A percentile compares a stretch with the other conserved stretches of the same genome.
phyloP scores from a whole-genome alignment of 2,113 vertebrate species.

The Pseudonaja textilis region DNA sequence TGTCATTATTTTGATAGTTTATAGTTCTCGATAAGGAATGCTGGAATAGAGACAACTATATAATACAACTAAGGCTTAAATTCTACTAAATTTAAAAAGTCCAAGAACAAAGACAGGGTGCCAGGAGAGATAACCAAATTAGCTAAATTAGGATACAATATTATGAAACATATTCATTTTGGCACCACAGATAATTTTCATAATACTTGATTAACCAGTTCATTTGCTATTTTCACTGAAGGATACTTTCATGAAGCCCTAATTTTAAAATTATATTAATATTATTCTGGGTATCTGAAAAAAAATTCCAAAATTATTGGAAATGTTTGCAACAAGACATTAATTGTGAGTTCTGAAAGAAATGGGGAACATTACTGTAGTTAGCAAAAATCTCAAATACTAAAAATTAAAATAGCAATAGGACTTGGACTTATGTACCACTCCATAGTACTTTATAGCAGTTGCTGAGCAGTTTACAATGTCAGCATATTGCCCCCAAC shows the following conservation, averaged over 20 bases:
- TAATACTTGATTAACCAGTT: constrained; percentile 18
- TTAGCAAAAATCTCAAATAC: not conserved
- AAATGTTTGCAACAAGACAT: constrained; percentile 18
- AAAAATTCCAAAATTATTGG: constrained; percentile 36
- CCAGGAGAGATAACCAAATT: constrained; percentile 26
- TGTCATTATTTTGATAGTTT: constrained; percentile 72
- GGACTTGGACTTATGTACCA: not conserved
- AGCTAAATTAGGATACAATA: constrained; percentile 23
- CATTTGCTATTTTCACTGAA: constrained; percentile 37
- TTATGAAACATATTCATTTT: constrained; percentile 18
- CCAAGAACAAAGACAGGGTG: not conserved
- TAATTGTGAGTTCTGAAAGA: constrained; percentile 12
- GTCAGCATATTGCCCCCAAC: not conserved
- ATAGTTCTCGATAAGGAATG: constrained; percentile 48
- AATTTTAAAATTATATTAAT: constrained; percentile 20
- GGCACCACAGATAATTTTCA: constrained; percentile 29
- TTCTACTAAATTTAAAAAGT: constrained; percentile 9
- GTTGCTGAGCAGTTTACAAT: not conserved
- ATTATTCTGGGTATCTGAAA: constrained; percentile 30
- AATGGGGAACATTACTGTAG: not conserved
- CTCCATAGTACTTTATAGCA: not conserved
- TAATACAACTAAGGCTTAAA: constrained; percentile 51
- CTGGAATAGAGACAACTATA: constrained; percentile 52
- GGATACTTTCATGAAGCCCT: constrained; percentile 26
- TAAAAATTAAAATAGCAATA: not conserved